Evolutionary conservation across 1,140 invertebrate species (phyloP).

Genomic region (Coboldia fuscipes): DNA sequence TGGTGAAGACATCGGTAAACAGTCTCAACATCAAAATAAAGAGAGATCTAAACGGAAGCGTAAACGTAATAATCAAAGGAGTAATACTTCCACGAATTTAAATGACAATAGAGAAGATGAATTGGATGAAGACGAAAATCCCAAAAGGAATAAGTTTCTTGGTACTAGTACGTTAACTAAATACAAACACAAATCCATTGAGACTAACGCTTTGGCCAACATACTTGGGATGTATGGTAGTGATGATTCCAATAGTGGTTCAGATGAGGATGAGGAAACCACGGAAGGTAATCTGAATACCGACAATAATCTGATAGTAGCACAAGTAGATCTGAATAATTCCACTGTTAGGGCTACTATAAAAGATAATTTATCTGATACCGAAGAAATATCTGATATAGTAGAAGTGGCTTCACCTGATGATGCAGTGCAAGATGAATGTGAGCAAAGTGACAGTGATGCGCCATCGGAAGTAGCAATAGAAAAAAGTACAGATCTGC

Average conservation of each 20-base stretch:
- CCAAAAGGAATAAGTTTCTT: neutral
- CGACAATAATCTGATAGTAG: neutral
- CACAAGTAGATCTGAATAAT: neutral
- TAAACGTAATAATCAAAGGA: neutral
- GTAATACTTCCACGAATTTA: neutral
- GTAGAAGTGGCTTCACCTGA: too few relatives aligned
- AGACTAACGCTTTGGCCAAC: neutral
- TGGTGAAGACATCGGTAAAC: neutral
- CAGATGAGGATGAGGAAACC: neutral
- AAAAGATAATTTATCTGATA: neutral
- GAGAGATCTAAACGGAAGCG: neutral
- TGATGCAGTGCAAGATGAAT: neutral
- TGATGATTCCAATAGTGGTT: neutral
- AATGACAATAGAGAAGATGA: neutral
- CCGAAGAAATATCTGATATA: too few relatives aligned
- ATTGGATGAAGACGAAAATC: neutral
- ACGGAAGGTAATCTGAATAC: neutral
- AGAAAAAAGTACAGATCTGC: neutral
- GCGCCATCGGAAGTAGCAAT: neutral
- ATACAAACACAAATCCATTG: neutral
- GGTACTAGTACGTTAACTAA: neutral
- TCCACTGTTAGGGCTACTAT: neutral
- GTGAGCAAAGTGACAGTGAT: neutral
- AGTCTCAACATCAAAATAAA: neutral
- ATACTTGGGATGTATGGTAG: constrained; percentile 1